These are phyloP conservation scores for Meteorus colon DNA, from an alignment of 2,888 invertebrate genomes.

Conservation along the genomic window DNA sequence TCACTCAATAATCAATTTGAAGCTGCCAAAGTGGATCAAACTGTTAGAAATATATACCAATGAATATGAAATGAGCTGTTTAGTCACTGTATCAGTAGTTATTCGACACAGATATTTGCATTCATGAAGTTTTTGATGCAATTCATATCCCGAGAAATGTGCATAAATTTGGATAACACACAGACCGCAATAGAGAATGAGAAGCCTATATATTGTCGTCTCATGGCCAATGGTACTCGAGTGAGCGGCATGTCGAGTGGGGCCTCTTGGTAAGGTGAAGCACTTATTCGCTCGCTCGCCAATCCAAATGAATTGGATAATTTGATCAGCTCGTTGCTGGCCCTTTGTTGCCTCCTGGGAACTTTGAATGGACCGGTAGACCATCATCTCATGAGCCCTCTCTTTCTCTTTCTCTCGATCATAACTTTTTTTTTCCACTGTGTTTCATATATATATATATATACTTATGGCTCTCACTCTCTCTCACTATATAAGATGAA, in stretches of 20 bases:
- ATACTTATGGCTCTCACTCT: background rate
- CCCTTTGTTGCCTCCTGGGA: conserved; percentile 73
- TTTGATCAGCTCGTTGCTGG: conserved; percentile 73
- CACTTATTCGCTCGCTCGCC: conserved; percentile 70
- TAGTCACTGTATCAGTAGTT: too few species aligned
- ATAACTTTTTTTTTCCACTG: conserved; percentile 42
- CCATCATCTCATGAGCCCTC: conserved; percentile 62
- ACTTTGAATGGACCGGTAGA: conserved; percentile 70
- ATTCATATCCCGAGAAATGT: conserved; percentile 55
- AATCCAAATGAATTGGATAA: conserved; percentile 74
- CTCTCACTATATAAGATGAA: conserved; percentile 5
- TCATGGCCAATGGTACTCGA: conserved; percentile 65
- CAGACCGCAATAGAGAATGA: conserved; percentile 10
- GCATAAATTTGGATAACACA: conserved; percentile 65
- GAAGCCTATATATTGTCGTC: conserved; percentile 49
- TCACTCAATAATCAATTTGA: too few species aligned
- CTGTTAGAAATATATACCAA: too few species aligned
- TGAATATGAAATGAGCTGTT: too few species aligned
- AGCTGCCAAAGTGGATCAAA: too few species aligned
- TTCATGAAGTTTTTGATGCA: conserved; percentile 13
- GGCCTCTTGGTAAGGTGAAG: conserved; percentile 68
- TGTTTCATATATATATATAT: background rate
- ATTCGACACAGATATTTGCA: background rate
- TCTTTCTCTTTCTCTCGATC: conserved; percentile 43
- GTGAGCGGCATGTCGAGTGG: conserved; percentile 58